These are phyloP conservation scores for Cylindroiulus punctatus DNA, from an alignment of 2,888 invertebrate species.

Conservation along the genomic window DNA sequence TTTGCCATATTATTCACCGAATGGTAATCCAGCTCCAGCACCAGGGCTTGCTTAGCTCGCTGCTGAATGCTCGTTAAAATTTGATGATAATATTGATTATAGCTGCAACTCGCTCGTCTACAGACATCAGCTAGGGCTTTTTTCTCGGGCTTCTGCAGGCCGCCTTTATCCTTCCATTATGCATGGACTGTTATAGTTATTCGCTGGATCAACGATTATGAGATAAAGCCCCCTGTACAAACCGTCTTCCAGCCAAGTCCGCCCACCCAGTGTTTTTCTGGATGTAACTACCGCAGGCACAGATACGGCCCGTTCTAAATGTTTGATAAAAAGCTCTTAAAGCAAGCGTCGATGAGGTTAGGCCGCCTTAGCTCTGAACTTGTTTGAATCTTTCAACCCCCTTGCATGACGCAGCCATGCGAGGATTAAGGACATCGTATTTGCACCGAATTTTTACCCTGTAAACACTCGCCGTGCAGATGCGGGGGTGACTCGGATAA, in stretches of 20 bases:
- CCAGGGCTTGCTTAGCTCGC: constrained; percentile 20
- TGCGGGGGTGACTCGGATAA: too few species aligned
- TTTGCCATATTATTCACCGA: constrained; percentile 27
- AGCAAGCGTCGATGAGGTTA: neutral
- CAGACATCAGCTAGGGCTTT: neutral
- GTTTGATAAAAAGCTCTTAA: constrained; percentile 5
- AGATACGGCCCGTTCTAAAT: neutral
- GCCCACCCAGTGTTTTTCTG: constrained; percentile 20
- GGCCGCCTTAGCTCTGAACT: neutral
- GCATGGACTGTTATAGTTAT: constrained; percentile 20
- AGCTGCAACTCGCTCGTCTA: constrained; percentile 24
- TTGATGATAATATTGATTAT: constrained; percentile 42
- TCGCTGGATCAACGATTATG: constrained; percentile 1
- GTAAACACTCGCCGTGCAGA: too few species aligned
- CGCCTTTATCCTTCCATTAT: neutral
- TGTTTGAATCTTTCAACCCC: neutral
- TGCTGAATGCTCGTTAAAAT: constrained; percentile 37
- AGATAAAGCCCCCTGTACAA: constrained; percentile 33
- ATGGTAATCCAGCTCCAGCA: constrained; percentile 19
- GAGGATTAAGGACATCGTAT: neutral
- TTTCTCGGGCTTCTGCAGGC: neutral
- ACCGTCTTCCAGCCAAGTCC: neutral
- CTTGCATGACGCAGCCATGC: neutral
- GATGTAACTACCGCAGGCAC: neutral
- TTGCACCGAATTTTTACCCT: neutral